Conservation (phyloP, 2,888 invertebrate species). For the Leptopilina syphax region DNA sequence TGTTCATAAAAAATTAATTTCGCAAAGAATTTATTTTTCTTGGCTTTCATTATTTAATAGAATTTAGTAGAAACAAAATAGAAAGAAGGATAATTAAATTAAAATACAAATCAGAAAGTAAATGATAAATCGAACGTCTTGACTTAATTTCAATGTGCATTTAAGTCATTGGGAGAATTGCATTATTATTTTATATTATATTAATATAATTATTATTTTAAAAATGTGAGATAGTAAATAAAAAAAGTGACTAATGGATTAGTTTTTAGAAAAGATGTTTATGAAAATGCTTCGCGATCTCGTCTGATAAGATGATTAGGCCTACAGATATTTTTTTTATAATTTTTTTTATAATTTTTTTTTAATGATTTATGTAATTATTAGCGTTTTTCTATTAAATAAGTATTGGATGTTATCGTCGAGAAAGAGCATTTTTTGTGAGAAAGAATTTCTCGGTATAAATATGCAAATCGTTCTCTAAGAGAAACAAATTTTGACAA, state of each 20-base stretch:
- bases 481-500: constrained; percentile 50
- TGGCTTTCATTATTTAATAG: too few species aligned
- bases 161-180: constrained; percentile 59
- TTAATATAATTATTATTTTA: constrained; percentile 59
- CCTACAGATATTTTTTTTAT: constrained; percentile 57
- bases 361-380: constrained; percentile 46
- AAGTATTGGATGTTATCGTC: constrained; percentile 53
- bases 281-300: constrained; percentile 72
- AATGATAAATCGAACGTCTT: background rate
- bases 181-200: constrained; percentile 32
- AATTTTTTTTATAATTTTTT: background rate
- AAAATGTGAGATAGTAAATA: constrained; percentile 60
- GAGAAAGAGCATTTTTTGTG: constrained; percentile 47
- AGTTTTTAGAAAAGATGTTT: constrained; percentile 60
- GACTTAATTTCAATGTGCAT: constrained; percentile 66
- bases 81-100: background rate
- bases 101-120: constrained; percentile 30
- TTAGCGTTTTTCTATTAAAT: constrained; percentile 50
- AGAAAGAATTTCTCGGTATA: constrained; percentile 61
- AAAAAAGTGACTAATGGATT: too few species aligned
- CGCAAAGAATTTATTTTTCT: too few species aligned
- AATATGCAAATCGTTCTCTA: constrained; percentile 63
- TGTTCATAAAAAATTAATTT: constrained; percentile 49
- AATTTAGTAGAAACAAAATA: too few species aligned
- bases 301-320: constrained; percentile 64